Evolutionary conservation across 35 echinoderm and acorn worm genomes (phyloP).

Genomic region (Diadema setosum): DNA sequence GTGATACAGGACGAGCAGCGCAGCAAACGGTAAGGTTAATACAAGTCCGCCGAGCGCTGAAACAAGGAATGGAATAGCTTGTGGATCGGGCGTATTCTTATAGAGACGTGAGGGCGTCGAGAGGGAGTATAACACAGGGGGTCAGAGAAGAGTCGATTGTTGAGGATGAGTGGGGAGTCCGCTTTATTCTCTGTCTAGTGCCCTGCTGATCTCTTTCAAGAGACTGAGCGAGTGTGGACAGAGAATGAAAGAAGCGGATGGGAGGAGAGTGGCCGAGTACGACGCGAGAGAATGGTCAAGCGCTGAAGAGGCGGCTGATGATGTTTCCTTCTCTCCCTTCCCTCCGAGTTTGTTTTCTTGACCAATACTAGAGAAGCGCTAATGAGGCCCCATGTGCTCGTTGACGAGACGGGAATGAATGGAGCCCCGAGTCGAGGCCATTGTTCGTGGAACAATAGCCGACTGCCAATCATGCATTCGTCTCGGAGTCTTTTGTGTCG

Average conservation of each 20-base stretch:
- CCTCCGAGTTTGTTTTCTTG: constrained; percentile 7
- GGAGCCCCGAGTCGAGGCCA: neutral
- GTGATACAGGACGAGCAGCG: too few relatives aligned
- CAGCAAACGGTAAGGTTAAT: too few relatives aligned
- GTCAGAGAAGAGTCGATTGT: too few relatives aligned
- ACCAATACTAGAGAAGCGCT: neutral
- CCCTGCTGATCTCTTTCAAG: neutral
- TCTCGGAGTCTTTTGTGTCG: neutral
- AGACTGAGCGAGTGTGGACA: neutral
- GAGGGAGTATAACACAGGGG: too few relatives aligned
- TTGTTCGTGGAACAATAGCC: neutral
- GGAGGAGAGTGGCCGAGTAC: neutral
- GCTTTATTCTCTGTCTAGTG: neutral
- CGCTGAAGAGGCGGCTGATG: too few relatives aligned
- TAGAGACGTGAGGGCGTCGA: too few relatives aligned
- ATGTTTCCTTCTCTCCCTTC: too few relatives aligned
- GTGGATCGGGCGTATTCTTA: too few relatives aligned
- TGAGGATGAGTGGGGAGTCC: too few relatives aligned
- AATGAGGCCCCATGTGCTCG: neutral
- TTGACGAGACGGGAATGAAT: neutral
- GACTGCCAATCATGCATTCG: neutral
- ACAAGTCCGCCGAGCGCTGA: too few relatives aligned
- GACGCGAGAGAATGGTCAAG: neutral
- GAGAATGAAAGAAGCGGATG: neutral
- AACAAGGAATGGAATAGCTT: too few relatives aligned